Conservation (phyloP, 1,140 invertebrate species). For the Pteromalus puparum region DNA sequence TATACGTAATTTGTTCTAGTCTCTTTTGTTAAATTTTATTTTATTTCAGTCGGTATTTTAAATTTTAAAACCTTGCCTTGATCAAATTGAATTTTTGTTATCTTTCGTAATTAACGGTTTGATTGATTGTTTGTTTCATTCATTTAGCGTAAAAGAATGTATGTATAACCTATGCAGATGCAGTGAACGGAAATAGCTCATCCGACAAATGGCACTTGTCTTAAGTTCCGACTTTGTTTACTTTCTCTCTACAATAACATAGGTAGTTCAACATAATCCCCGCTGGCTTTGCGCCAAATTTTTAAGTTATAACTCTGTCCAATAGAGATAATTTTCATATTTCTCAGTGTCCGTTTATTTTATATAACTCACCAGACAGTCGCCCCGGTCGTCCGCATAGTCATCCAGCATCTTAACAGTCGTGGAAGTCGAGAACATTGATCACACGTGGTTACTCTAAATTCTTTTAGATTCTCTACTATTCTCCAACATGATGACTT, state of each 20-base stretch:
- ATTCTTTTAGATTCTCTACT: too few species aligned
- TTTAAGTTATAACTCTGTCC: neutral
- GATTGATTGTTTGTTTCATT: too few species aligned
- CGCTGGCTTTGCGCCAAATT: neutral
- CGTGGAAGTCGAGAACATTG: neutral
- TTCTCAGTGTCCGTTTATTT: neutral
- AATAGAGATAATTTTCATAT: neutral
- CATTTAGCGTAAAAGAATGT: too few species aligned
- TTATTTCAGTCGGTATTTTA: too few species aligned
- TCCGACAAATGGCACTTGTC: neutral
- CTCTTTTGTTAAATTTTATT: too few species aligned
- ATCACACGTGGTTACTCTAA: too few species aligned
- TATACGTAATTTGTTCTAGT: too few species aligned
- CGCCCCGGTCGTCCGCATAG: neutral
- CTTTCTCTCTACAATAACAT: neutral
- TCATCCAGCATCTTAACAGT: neutral
- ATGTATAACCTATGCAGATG: neutral
- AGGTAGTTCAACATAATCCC: neutral
- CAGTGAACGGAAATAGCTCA: neutral
- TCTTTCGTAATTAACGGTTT: too few species aligned
- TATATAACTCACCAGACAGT: neutral
- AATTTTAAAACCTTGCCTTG: too few species aligned
- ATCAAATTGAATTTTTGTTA: too few species aligned
- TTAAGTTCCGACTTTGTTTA: constrained; percentile 4
- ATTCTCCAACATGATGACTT: too few species aligned